Percentiles rank a stretch among this genome's conserved stretches.
Evolutionary conservation across 2,113 vertebrate genomes (phyloP).

Genomic region (Sinocyclocheilus rhinocerous): DNA sequence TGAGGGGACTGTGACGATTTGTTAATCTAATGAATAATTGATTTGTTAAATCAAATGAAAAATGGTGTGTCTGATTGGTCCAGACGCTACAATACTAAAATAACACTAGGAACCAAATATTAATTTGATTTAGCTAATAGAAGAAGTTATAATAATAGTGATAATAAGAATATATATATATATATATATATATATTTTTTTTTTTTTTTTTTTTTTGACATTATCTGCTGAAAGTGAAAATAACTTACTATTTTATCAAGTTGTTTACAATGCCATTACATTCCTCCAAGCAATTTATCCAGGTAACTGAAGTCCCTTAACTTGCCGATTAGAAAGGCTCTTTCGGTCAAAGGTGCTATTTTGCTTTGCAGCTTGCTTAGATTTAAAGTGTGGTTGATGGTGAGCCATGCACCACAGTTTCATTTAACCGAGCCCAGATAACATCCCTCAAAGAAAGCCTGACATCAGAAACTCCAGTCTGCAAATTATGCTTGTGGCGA

Average conservation of each 20-base stretch:
- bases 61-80: too few relatives aligned
- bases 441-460: not conserved
- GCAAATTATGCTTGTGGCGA: not conserved
- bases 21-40: too few relatives aligned
- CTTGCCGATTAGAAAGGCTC: not conserved
- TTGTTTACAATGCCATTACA: not conserved
- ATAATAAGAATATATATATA: too few relatives aligned
- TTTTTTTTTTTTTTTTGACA: too few relatives aligned
- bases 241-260: not conserved
- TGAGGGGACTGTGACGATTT: too few relatives aligned
- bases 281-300: not conserved
- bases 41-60: too few relatives aligned
- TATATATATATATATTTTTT: too few relatives aligned
- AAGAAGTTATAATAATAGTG: too few relatives aligned
- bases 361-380: not conserved
- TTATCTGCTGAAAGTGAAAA: constrained; percentile 7
- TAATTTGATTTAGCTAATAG: too few relatives aligned
- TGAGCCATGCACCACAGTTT: not conserved
- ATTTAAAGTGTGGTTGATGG: constrained; percentile 2
- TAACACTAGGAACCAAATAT: too few relatives aligned
- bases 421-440: not conserved
- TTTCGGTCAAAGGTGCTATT: not conserved
- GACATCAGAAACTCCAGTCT: not conserved
- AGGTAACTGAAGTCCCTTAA: not conserved
- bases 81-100: too few relatives aligned